Percentiles rank a stretch among this genome's conserved stretches.
phyloP scores from a whole-genome alignment of 2,113 vertebrate species.

The Lathamus discolor region DNA sequence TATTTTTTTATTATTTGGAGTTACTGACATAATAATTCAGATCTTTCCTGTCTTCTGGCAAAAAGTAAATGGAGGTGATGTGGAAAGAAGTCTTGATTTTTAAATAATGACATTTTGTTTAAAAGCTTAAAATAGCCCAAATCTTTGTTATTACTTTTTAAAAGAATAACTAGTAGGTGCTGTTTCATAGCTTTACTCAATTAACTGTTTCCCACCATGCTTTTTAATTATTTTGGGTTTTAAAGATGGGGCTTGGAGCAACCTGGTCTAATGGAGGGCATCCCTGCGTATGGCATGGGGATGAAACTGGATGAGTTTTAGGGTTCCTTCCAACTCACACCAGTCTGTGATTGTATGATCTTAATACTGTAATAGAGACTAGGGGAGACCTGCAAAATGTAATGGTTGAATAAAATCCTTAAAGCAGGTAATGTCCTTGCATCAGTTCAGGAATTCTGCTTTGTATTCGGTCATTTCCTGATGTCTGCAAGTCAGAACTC shows the following conservation, averaged over 20 bases:
- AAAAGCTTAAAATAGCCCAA: background rate
- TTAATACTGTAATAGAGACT: background rate
- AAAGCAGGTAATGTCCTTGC: background rate
- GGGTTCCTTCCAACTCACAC: background rate
- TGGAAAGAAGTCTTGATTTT: background rate
- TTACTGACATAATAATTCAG: rapidly evolving
- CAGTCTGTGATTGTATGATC: background rate
- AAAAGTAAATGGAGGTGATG: rapidly evolving
- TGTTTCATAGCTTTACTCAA: background rate
- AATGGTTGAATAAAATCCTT: background rate
- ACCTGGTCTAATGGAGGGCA: background rate
- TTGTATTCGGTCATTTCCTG: rapidly evolving
- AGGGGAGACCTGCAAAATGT: rapidly evolving
- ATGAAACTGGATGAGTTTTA: background rate
- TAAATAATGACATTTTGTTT: background rate
- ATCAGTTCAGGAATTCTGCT: background rate
- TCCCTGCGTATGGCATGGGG: background rate
- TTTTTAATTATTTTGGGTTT: background rate
- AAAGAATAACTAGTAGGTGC: too few relatives aligned
- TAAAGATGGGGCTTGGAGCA: background rate
- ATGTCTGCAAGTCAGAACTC: background rate
- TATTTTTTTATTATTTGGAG: rapidly evolving
- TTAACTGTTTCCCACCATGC: rapidly evolving
- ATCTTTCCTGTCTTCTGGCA: too few relatives aligned
- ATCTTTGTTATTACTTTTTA: background rate